Conservation (phyloP, 2,113 vertebrate species). For the Neomonachus schauinslandi region DNA sequence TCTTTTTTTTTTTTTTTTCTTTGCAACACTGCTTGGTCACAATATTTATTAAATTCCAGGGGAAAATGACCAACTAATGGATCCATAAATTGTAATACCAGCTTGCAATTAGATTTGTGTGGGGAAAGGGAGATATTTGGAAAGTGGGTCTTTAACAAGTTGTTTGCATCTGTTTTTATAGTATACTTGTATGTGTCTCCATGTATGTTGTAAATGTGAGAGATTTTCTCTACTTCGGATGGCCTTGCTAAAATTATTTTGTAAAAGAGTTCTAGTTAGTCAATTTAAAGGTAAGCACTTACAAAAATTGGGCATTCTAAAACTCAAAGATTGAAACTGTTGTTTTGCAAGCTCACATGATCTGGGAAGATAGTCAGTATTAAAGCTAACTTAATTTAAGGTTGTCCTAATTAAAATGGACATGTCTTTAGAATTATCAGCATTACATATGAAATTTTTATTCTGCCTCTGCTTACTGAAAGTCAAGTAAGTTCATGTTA, state of each 20-base stretch:
- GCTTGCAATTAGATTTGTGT: background rate
- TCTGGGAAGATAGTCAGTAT: background rate
- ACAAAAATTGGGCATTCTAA: background rate
- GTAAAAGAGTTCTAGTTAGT: background rate
- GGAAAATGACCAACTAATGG: background rate
- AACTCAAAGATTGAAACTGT: background rate
- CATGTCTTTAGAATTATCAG: background rate
- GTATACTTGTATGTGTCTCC: background rate
- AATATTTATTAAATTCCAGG: background rate
- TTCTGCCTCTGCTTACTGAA: background rate
- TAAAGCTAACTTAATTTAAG: background rate
- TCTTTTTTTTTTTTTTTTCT: background rate
- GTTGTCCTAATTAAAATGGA: background rate
- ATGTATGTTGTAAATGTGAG: background rate
- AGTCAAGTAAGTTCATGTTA: background rate
- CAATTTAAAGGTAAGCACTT: background rate
- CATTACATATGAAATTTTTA: background rate
- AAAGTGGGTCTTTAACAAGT: background rate
- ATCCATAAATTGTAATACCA: background rate
- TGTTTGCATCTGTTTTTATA: background rate
- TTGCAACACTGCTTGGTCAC: background rate
- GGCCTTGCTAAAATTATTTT: background rate
- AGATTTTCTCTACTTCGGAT: background rate
- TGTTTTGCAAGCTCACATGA: background rate
- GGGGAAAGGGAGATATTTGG: background rate